Evolutionary conservation across 1,140 invertebrate species (phyloP).

Genomic region (Pentalonia nigronervosa): DNA sequence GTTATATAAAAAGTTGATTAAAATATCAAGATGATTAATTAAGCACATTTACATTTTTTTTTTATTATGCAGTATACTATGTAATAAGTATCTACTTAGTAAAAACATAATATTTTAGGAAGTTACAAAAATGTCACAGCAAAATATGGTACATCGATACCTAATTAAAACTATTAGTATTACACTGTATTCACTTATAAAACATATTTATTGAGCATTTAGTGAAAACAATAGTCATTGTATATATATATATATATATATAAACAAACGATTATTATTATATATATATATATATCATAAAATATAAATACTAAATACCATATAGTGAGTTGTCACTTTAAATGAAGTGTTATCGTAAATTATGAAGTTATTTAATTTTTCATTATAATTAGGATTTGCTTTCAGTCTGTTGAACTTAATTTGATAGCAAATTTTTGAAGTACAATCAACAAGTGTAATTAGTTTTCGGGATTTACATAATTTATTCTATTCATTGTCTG

Average conservation of each 20-base stretch:
- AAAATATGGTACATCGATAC: too few species aligned
- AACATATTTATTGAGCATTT: not conserved
- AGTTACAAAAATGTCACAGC: too few species aligned
- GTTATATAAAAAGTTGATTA: not conserved
- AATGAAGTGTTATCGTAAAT: not conserved
- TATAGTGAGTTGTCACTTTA: not conserved
- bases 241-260: not conserved
- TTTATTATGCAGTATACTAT: not conserved
- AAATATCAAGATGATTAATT: not conserved
- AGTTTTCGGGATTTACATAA: conserved; percentile 37
- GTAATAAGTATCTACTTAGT: too few species aligned
- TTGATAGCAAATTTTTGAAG: not conserved
- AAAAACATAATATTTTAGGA: too few species aligned
- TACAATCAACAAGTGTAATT: conserved; percentile 30
- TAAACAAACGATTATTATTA: not conserved
- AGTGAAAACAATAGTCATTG: not conserved
- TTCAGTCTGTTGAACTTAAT: not conserved
- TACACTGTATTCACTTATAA: too few species aligned
- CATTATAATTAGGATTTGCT: not conserved
- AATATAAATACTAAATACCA: not conserved
- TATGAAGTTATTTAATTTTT: not conserved
- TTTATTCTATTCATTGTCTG: conserved; percentile 44
- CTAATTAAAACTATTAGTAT: too few species aligned
- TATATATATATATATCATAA: not conserved
- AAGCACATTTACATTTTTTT: not conserved